Conservation (phyloP, 1,140 invertebrate species). For the Telenomus remus region DNA sequence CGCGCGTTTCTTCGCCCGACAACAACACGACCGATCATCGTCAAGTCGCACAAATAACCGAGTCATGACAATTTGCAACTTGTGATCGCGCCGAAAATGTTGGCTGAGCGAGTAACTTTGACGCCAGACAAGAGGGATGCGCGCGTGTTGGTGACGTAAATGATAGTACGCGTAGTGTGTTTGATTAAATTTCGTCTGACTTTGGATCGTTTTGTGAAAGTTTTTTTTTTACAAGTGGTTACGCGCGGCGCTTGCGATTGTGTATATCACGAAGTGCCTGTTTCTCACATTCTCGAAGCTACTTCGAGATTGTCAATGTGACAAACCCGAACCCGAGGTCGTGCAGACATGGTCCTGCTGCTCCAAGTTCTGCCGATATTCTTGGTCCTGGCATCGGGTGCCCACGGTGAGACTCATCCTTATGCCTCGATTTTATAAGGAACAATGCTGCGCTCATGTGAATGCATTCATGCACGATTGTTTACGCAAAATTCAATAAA, state of each 20-base stretch:
- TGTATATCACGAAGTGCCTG: conserved; percentile 23
- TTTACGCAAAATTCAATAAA: too few species aligned
- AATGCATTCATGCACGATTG: too few species aligned
- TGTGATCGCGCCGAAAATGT: too few species aligned
- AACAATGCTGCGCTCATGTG: too few species aligned
- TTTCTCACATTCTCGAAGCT: conserved; percentile 20
- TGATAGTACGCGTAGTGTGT: conserved; percentile 35
- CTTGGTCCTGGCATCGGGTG: conserved; percentile 58
- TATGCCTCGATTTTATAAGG: background rate
- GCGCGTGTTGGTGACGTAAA: conserved; percentile 39
- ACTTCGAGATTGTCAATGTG: conserved; percentile 60
- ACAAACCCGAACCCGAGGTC: conserved; percentile 52
- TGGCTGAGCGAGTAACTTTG: conserved; percentile 30
- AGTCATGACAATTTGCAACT: background rate
- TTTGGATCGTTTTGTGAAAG: conserved; percentile 47
- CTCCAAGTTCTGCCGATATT: conserved; percentile 62
- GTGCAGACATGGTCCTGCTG: conserved; percentile 63
- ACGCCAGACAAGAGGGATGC: conserved; percentile 43
- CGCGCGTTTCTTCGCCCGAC: background rate
- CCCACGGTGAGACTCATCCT: conserved; percentile 57
- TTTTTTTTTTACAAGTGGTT: conserved; percentile 34
- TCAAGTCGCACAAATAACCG: background rate
- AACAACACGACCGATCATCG: background rate
- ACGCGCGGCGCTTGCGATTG: conserved; percentile 53
- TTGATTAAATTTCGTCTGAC: conserved; percentile 13